Base-by-base conservation (phyloP, 2,888 invertebrate species). In the Caenorhabditis sp. region DNA sequence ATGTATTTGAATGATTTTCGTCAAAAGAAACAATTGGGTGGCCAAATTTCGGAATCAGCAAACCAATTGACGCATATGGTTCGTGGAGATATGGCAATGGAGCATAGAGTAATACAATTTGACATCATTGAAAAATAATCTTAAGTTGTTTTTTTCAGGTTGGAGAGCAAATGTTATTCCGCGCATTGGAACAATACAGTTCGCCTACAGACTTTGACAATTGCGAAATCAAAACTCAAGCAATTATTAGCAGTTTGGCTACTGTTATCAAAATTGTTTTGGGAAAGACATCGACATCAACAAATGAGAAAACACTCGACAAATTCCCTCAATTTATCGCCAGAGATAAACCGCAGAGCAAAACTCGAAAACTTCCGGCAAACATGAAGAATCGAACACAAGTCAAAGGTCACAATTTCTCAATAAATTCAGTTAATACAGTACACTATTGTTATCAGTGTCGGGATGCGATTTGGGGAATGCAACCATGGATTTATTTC, bases 401-500 rank as follows among this genome's bases (percentile, higher is more conserved):
- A 51, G 79, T 85, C 26, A 92, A 93, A 87, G 95, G 95, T 36
- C 97, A 97, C 90, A 93, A 94, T 89, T 92, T 96, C 88, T 92
- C 92, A 85, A 92, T 93, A 84, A 93, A 93, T 88, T 94, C 94
- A 90, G 93, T 95, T 90, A 93, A 92, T 59, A 93, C 93, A 79
- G 93, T 94, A 87, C 94, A 93, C 79, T 92, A 93, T 90, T 99
- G 97, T 90, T 94, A 94, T 90, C 93, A 93, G 90, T 97, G 97
- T 90, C 93, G 93, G 87, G 91, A 92, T 88, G 93, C 94, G 81
- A 93, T 97, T 83, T 94, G 94, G 91, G 97, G 97, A 60, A 93
- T 97, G 71, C 95, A 95, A 86, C 95, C 95, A 79, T 97, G 97
- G 90, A 97, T 96, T 67, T 96, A 94, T 91, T 93, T 95, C 87